Base-by-base conservation (phyloP, 2,797 vertebrate species). In the Cyprinella venusta region DNA sequence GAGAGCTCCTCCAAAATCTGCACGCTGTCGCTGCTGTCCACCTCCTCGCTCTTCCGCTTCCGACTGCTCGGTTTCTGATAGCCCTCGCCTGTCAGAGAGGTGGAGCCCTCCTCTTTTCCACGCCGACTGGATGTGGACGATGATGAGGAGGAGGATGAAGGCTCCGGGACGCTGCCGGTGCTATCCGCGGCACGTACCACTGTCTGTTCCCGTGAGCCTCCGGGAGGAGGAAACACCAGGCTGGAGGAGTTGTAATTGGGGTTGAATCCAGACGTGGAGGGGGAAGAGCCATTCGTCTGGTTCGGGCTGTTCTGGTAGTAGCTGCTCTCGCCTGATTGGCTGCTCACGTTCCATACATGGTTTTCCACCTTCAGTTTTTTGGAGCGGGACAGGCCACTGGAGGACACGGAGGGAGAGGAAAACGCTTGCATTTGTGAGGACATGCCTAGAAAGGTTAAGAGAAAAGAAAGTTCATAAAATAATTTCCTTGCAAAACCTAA, bases 1-100 rank as follows among this genome's bases (percentile, higher is more conserved):
- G 98, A 98, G 81, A 98, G 97, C 94, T 99, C 98, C 95, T 99
- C 98, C 89, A 99, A 96, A 83, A 99, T 99, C 93, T 99, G 98
- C 88, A 99, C 98, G 1, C 98, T 99, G 94, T 98, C 97, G 87
- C 97, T 98, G 95, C 97, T 98, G 92, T 99, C 98, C 3, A 97
- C 97, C 92, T 99, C 98, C 89, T 99, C 97, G 90, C 97, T 96
- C 93, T 97, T 97, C 90, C 96, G 94, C 95, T 99, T 99, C 94
- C 97, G 86, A 88, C 96, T 96, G 92, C 96, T 95, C 94, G 96
- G 97, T 95, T 97, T 98, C 93, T 96, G 96, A 92, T 97, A 96
- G 0, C 95, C 94, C 88, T 97, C 96, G 80, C 95, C 94, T 77
- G 96, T 92, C 88, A 90, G 91, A 0, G 93, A 91, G 59, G 91